These are phyloP conservation scores for Cacatua alba DNA, from an alignment of 2,113 vertebrate genomes.

Conservation along the genomic window DNA sequence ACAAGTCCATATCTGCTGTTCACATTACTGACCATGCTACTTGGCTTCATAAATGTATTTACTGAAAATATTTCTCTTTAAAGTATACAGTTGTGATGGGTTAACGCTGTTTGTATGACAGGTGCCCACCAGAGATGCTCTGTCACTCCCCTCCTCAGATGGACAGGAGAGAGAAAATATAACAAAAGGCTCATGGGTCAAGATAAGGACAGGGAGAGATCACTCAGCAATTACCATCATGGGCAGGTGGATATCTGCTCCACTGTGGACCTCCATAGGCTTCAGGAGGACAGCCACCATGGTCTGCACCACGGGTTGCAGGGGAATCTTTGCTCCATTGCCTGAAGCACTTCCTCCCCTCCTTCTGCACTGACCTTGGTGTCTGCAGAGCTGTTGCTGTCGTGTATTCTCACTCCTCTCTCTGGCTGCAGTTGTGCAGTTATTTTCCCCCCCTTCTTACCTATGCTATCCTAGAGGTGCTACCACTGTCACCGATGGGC, in stretches of 20 bases:
- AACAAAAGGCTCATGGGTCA: background rate
- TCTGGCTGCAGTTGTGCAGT: background rate
- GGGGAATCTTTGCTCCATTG: background rate
- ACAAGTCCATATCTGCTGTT: background rate
- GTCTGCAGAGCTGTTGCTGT: background rate
- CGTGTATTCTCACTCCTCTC: background rate
- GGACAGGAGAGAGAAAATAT: background rate
- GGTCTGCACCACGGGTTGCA: accelerated
- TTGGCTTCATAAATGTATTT: background rate
- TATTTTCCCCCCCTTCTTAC: background rate
- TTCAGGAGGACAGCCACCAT: background rate
- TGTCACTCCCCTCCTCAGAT: background rate
- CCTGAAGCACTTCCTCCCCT: background rate
- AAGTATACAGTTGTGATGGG: background rate
- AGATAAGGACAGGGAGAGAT: background rate
- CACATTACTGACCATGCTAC: background rate
- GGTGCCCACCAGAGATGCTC: background rate
- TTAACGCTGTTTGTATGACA: background rate
- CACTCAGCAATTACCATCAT: background rate
- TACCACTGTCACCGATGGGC: too few species aligned
- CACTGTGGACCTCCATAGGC: background rate
- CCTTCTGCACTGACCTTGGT: background rate
- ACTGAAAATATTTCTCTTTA: background rate
- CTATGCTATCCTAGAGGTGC: background rate
- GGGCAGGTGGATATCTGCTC: background rate